Percentiles rank a stretch among this genome's conserved stretches.
Evolutionary conservation across 1,140 invertebrate genomes (phyloP).

Genomic region (Choristoneura fumiferana): DNA sequence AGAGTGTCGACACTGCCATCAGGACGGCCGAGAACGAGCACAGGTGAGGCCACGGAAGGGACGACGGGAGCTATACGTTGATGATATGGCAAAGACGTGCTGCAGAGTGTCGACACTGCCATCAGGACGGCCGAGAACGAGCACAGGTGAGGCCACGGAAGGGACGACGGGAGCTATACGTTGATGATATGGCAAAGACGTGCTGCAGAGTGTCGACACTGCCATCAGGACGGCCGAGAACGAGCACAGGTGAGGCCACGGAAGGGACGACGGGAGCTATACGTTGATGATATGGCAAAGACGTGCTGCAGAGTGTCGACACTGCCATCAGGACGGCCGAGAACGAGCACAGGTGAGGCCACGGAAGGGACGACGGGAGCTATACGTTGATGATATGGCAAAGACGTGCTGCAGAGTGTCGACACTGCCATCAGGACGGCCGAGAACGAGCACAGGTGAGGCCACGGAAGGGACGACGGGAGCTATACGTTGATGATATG

Average conservation of each 20-base stretch:
- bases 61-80: too few relatives aligned
- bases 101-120: conserved; percentile 94
- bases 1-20: conserved; percentile 95
- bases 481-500: too few relatives aligned
- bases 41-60: conserved; percentile 55
- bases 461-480: too few relatives aligned
- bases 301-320: conserved; percentile 95
- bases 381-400: too few relatives aligned
- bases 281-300: too few relatives aligned
- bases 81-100: conserved; percentile 89
- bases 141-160: conserved; percentile 81
- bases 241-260: conserved; percentile 82
- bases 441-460: conserved; percentile 89
- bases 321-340: conserved; percentile 95
- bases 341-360: conserved; percentile 86
- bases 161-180: too few relatives aligned
- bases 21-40: conserved; percentile 95
- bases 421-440: conserved; percentile 95
- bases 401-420: conserved; percentile 93
- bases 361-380: too few relatives aligned
- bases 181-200: conserved; percentile 94
- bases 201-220: conserved; percentile 94
- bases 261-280: too few relatives aligned
- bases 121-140: conserved; percentile 95
- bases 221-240: conserved; percentile 96